Base-by-base conservation (phyloP, 2,888 invertebrate species). In the Nasonovia ribisnigri region DNA sequence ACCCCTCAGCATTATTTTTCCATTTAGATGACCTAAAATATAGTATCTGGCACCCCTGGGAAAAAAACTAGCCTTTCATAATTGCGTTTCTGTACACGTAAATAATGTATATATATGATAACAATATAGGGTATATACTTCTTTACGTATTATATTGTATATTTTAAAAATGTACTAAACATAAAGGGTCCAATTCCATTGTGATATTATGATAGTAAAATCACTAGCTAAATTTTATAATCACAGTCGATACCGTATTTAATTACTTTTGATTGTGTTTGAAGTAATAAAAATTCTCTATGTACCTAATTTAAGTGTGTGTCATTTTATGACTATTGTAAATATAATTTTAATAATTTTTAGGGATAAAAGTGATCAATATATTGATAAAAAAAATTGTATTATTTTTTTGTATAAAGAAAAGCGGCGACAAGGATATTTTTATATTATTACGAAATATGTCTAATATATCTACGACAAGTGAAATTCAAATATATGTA, bases 1-100 rank as follows among this genome's bases (percentile, higher is more conserved):
- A 92, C 88, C 88, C 88, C 92, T 67, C 51, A 42, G 92, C 67
- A 51, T 67, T 88, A 51, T 48, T 67, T 91, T 67, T 92, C 91
- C 84, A 86, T 91, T 84, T 91, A 91, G 20, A 91, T 57, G 91
- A 51, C 54, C 91, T 26, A 43, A 54, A 84, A 91, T 29, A 91
- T 84, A 84, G 86, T 60, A n/a, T 86, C 36, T 87, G 46, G 4
- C 60, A 60, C 46, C 60, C n/a, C 46, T 57, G 92, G 92, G 67
- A 87, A 87, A 87, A 57, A 51, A 84, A 51, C 54, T 60, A 46
- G 90, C 51, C 77, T 42, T 77, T 77, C 20, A 90, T 77, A 90
- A 90, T 90, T 60, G 77, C 36, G 46, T 90, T 90, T 60, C 90
- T 67, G 29, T 90, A 46, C 29, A 43, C 86, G 57, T 89, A 77